Evolutionary conservation across 2,113 vertebrate species (phyloP), one percentile per base, ranked within the genome.

Genomic region (Chaetops frenatus): DNA sequence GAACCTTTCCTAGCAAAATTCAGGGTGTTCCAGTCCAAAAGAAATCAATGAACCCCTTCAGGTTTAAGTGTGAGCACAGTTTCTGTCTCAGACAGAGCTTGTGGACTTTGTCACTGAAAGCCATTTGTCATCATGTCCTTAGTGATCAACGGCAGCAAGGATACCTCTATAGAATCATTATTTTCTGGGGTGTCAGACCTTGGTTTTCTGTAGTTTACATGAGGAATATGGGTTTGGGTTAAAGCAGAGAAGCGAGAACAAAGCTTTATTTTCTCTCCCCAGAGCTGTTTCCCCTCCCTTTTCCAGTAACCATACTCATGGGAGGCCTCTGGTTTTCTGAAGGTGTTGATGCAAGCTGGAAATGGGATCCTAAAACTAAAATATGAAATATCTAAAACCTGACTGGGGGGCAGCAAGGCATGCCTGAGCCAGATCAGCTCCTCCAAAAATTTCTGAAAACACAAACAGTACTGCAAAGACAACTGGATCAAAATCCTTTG

Each of bases 1-100:
- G 53, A 54, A 31, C 8, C 4, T 57, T 66, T 61, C 8, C 33
- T 11, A 11, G 60, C 4, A 61, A 23, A 44, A 31, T 2, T 4
- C 16, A 1, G 2, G 2, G 23, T 0, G 0, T 8, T 48, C 9
- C 8, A 36, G 25, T 36, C 33, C 7, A 0, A 45, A 17, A 23
- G 19, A 27, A 15, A 15, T 22, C 8, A 2, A 2, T 24, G 10
- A 28, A 7, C 8, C 12, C 50, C 18, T 31, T 47, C 18, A 13
- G 27, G 18, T n/a, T 6, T 25, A 10, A 19, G 53, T 27, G 27
- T 2, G 3, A 8, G 1, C 2, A 1, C 11, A 2, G 45, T 35
- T 79, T 14, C 5, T 84, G 3, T 27, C 31, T 7, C 45, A 44
- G 38, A 3, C 38, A 5, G 44, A 9, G 17, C 23, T 67, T 18